Evolutionary conservation across 37 sponge, comb jelly and placozoan species (phyloP), one percentile per base, ranked within the genome.

Genomic region (Aphrocallistes beatrix): DNA sequence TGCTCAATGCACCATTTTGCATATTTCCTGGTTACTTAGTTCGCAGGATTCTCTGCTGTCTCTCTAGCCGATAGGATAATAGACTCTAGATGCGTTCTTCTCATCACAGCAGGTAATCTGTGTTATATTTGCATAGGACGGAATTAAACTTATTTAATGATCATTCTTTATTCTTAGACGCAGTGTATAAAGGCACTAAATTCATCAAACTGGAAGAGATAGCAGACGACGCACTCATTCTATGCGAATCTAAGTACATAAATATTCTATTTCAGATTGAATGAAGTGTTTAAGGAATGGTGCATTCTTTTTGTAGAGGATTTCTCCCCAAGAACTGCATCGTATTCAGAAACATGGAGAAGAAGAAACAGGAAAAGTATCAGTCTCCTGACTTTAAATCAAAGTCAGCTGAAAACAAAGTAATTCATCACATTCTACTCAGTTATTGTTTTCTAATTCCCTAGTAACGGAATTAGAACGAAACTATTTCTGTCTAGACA

Each of bases 11-110:
- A n/a, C n/a, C 17, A 47, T 47, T 21, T 47, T 47, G 17, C 17
- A 13, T 47, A 47, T 47, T 47, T 47, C 49, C 17, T 47, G 13
- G 17, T 47, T 47, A 21, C 49, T 47, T 47, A 47, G 49, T 47
- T 97, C 88, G 95, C 98, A 84, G 98, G 98, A 28, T 97, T 97
- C 60, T 93, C 95, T 88, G 93, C 98, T 82, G 94, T 93, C 36
- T 86, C 98, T 1, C 87, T 97, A 36, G 88, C 89, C 40, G 87
- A 75, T 23, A 84, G 98, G 51, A 92, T 97, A 37, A 36, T 60
- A 0, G 95, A 97, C 86, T 47, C 49, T 47, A 47, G 17, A 47
- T 47, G 49, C 17, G 17, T 17, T 17, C 49, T 47, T 17, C 13
- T 47, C 13, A 47, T 47, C 13, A 47, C 49, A 17, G 49, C 49